phyloP scores from a whole-genome alignment of 2,797 vertebrate genomes.

The Esox masquinongy region DNA sequence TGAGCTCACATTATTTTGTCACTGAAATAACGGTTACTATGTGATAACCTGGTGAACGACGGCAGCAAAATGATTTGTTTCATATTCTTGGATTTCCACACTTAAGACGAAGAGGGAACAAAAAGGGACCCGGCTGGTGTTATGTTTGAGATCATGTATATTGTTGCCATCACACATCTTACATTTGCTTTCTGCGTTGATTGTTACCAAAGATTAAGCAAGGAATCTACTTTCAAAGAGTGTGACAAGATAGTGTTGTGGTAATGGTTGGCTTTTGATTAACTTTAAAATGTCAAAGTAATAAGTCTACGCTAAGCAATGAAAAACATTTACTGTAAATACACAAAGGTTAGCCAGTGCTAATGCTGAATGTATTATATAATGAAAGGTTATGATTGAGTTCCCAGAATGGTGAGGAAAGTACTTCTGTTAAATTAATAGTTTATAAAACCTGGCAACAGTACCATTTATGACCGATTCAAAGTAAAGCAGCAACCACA shows the following conservation, averaged over 20 bases:
- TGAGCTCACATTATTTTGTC: no score
- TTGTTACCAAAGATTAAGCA: not conserved
- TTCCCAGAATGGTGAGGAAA: not conserved
- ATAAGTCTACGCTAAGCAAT: not conserved
- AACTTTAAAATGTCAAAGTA: not conserved
- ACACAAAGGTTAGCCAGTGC: not conserved
- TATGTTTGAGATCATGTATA: not conserved
- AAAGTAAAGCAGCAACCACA: not conserved
- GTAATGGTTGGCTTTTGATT: not conserved
- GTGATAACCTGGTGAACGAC: no score
- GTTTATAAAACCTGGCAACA: slow-evolving; percentile 3
- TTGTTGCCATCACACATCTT: not conserved
- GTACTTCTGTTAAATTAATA: not conserved
- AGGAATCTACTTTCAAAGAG: not conserved
- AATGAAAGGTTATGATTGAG: not conserved
- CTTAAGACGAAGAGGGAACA: not conserved
- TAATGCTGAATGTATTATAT: not conserved
- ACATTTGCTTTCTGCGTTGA: not conserved
- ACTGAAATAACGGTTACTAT: no score
- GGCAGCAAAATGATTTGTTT: no score
- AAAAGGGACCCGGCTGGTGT: not conserved
- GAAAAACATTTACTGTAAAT: not conserved
- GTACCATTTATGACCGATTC: not conserved
- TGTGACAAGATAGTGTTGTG: not conserved
- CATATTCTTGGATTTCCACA: no score